Evolutionary conservation across 1,140 invertebrate genomes (phyloP), one percentile per base, ranked within the genome.

Genomic region (Diachasmimorpha longicaudata): DNA sequence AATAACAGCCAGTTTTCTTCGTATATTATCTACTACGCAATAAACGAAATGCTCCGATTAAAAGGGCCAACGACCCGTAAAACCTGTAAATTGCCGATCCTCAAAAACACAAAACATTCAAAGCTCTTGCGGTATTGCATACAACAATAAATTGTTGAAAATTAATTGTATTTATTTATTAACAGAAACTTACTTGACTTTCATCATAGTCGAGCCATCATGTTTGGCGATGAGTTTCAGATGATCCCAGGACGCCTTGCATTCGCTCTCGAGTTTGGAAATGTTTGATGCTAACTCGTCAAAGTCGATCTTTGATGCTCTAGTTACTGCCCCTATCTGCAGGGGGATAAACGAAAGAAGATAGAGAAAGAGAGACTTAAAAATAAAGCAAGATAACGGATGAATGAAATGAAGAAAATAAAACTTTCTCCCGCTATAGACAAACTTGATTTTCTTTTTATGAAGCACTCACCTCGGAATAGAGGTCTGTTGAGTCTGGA

Each of bases 181-280:
- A 23, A 67, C 37, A 63, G 31, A 72, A 82, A 86, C 87, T 89
- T 87, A 93, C 91, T 97, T 97, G 44, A 94, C 93, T 89, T 97
- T 96, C 86, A 96, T 93, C 86, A 95, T 94, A 55, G 94, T 94
- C 0, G 95, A 95, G 23, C 95, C 95, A 84, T 99, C 98, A 86
- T 99, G 97, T 87, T 99, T 99, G 5, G 96, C 94, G 76, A 99
- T 97, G 36, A 96, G 92, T 90, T 98, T 98, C 77, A 99, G 92
- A 87, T 99, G 95, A 87, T 99, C 98, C 96, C 97, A 99, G 0
- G 97, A 98, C 11, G 95, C 93, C 87, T 99, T 99, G 89, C 98
- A 99, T 85, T 99, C 98, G 21, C 91, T 91, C 89, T 99, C 98
- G 82, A 99, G 91, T 84, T 95, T 95, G 39, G 91, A 90, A 16